phyloP scores from a whole-genome alignment of 2,113 vertebrate genomes.

The Muntiacus reevesi region DNA sequence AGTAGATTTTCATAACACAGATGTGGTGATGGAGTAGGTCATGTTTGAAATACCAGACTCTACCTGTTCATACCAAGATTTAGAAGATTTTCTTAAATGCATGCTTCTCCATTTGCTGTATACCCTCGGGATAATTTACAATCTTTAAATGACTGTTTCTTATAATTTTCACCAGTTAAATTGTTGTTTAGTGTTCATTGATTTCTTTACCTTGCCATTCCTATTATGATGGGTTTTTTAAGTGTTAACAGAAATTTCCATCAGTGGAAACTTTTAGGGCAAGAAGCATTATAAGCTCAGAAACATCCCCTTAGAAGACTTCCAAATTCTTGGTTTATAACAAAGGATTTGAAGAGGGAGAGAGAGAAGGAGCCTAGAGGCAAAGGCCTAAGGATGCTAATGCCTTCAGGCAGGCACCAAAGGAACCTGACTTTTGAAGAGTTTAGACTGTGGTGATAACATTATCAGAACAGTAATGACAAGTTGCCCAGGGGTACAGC shows the following conservation, averaged over 20 bases:
- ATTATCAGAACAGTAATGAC: background rate
- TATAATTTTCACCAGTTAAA: background rate
- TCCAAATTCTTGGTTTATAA: slow-evolving; percentile 5
- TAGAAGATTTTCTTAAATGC: background rate
- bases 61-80: background rate
- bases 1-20: background rate
- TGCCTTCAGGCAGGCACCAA: background rate
- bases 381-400: slow-evolving; percentile 15
- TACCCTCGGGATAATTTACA: background rate
- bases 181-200: background rate
- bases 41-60: background rate
- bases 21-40: background rate
- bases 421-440: background rate
- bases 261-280: background rate
- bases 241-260: background rate
- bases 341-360: background rate
- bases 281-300: background rate
- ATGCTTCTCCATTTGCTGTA: background rate
- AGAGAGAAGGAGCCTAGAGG: background rate
- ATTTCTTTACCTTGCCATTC: background rate
- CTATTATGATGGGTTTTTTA: background rate
- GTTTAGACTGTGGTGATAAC: background rate
- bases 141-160: background rate
- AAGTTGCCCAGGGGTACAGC: background rate
- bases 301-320: background rate